phyloP scores from a whole-genome alignment of 1,140 invertebrate genomes.

The Neelides sp. region DNA sequence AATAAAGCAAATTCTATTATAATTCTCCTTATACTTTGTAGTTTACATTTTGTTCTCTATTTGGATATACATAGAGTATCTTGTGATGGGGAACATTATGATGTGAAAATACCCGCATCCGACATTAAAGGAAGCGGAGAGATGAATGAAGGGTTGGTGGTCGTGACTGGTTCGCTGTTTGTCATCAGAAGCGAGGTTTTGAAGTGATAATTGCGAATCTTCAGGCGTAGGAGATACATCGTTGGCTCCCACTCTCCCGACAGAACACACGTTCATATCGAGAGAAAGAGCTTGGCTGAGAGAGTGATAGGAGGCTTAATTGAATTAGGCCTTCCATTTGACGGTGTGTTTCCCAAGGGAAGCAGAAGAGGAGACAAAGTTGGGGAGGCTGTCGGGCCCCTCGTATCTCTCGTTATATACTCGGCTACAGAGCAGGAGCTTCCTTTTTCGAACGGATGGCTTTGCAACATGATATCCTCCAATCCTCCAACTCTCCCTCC shows the following conservation, averaged over 20 bases:
- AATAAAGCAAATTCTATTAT: too few relatives aligned
- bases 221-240: background rate
- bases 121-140: too few relatives aligned
- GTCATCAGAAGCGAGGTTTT: slow-evolving; percentile 25
- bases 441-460: background rate
- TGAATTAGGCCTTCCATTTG: slow-evolving; percentile 43
- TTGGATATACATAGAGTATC: too few relatives aligned
- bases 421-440: background rate
- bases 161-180: too few relatives aligned
- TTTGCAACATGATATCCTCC: background rate
- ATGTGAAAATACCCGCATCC: too few relatives aligned
- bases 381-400: background rate
- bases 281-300: slow-evolving; percentile 1
- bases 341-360: slow-evolving; percentile 36
- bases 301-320: slow-evolving; percentile 35
- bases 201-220: slow-evolving; percentile 31
- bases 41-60: too few relatives aligned
- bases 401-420: background rate
- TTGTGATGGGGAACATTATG: too few relatives aligned
- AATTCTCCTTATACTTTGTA: too few relatives aligned
- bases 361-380: slow-evolving; percentile 1
- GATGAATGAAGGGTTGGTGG: too few relatives aligned
- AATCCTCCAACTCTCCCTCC: too few relatives aligned
- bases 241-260: background rate
- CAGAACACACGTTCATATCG: background rate